Percentiles rank a stretch among this genome's conserved stretches.
Conservation (phyloP, 2,113 vertebrate genomes). For the Tricholaema leucomelas region DNA sequence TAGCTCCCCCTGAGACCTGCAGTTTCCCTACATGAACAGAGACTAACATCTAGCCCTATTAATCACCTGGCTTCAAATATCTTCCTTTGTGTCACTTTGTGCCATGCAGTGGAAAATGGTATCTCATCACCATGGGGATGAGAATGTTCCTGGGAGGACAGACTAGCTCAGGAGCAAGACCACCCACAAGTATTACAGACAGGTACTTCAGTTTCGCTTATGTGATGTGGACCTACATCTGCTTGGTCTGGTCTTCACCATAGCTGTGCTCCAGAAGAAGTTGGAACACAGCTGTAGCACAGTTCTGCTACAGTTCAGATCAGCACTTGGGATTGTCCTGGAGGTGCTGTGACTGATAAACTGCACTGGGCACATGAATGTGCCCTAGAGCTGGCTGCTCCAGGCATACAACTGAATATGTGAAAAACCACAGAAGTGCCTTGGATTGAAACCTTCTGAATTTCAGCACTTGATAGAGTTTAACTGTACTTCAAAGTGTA, state of each 20-base stretch:
- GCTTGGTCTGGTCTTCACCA: not conserved
- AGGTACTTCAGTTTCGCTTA: not conserved
- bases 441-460: accelerated
- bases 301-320: not conserved
- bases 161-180: not conserved
- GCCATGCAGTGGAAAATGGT: not conserved
- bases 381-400: not conserved
- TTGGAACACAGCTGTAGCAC: not conserved
- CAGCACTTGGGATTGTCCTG: too few relatives aligned
- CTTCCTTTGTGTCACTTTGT: accelerated
- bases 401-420: accelerated
- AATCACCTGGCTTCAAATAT: not conserved
- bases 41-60: not conserved
- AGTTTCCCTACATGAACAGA: not conserved
- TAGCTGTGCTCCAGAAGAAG: not conserved
- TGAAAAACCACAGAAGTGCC: not conserved
- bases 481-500: not conserved
- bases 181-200: not conserved
- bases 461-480: not conserved
- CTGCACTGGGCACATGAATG: accelerated
- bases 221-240: accelerated
- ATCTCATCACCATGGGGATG: not conserved
- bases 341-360: accelerated
- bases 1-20: not conserved
- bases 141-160: not conserved